Conservation (phyloP, 2,797 vertebrate species). For the Sciaenops ocellatus region DNA sequence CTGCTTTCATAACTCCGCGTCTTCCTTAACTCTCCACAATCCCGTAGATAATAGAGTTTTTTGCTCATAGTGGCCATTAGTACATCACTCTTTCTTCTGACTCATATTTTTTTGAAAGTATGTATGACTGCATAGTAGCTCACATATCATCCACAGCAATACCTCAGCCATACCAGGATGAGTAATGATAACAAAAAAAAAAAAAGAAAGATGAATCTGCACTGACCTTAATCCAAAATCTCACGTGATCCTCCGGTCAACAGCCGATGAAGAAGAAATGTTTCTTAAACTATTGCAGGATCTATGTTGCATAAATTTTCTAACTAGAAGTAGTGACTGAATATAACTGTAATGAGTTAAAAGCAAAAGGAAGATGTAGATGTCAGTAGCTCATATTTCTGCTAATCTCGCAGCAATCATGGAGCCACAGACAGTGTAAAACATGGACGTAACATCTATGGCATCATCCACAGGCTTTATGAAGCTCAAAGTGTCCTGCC, state of each 20-base stretch:
- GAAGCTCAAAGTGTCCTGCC: no score
- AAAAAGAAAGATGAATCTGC: conserved; percentile 4
- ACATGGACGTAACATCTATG: no score
- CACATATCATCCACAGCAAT: conserved; percentile 5
- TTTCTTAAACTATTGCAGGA: not conserved
- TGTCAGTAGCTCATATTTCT: not conserved
- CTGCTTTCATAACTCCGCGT: conserved; percentile 26
- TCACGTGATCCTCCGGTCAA: not conserved
- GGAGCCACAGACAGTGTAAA: no score
- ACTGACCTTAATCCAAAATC: conserved; percentile 33
- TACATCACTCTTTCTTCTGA: conserved; percentile 25
- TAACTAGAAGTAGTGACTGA: not conserved
- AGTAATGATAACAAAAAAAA: conserved; percentile 11
- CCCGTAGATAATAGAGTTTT: conserved; percentile 27
- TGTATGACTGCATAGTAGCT: not conserved
- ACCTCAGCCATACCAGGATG: not conserved
- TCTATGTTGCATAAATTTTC: not conserved
- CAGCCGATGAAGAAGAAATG: not conserved
- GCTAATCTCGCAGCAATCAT: not conserved
- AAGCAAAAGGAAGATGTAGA: not conserved
- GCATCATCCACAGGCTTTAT: no score
- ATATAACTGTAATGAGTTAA: not conserved
- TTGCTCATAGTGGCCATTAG: conserved; percentile 30
- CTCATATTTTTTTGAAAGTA: conserved; percentile 41
- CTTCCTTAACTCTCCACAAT: conserved; percentile 6